Percentiles rank a stretch among this genome's conserved stretches.
Conservation (phyloP, 2,888 invertebrate species). For the Troides helena region DNA sequence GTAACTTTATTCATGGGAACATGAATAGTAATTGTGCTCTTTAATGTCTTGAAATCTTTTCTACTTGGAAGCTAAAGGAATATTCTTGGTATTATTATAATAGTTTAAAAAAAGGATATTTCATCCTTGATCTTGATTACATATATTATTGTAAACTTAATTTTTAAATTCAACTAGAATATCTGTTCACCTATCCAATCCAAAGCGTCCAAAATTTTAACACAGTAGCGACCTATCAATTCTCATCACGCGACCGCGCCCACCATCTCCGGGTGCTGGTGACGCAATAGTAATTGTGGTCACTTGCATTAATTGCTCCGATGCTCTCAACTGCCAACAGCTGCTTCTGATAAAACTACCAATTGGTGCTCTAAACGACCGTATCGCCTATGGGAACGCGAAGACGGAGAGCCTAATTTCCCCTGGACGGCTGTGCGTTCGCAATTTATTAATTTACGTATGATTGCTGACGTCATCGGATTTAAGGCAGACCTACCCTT, state of each 20-base stretch:
- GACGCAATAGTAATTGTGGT: constrained; percentile 74
- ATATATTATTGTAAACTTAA: too few species aligned
- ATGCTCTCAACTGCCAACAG: constrained; percentile 63
- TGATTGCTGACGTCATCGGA: constrained; percentile 6
- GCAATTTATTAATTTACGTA: constrained; percentile 15
- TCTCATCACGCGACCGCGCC: constrained; percentile 61
- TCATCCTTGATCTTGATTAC: too few species aligned
- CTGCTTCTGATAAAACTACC: constrained; percentile 54
- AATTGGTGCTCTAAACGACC: constrained; percentile 59
- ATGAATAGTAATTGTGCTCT: too few species aligned
- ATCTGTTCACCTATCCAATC: neutral
- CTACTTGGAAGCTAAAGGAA: too few species aligned
- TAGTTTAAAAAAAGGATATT: too few species aligned
- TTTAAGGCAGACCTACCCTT: neutral
- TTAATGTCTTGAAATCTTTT: too few species aligned
- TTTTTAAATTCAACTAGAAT: too few species aligned
- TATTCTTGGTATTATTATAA: too few species aligned
- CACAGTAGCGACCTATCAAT: constrained; percentile 52
- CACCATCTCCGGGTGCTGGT: constrained; percentile 44
- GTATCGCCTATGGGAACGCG: constrained; percentile 29
- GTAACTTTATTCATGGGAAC: too few species aligned
- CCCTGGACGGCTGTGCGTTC: constrained; percentile 11
- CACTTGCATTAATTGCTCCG: constrained; percentile 74
- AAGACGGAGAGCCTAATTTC: constrained; percentile 25
- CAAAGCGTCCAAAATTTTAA: constrained; percentile 32